Evolutionary conservation across 2,113 vertebrate genomes (phyloP), one percentile per base, ranked within the genome.

Genomic region (Capricornis sumatraensis): DNA sequence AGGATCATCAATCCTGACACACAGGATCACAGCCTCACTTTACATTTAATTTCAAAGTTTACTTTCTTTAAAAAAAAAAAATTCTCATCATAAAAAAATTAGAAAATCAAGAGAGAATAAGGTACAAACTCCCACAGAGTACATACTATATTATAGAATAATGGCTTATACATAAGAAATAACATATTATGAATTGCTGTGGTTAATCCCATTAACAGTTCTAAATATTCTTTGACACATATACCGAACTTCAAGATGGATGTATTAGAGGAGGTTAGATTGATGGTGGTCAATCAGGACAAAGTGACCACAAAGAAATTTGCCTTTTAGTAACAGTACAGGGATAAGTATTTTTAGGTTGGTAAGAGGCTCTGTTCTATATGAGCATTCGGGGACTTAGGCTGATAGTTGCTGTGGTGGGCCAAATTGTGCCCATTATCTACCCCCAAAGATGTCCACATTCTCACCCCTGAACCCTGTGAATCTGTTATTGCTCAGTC

Each of bases 1-100:
- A 98, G 97, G 91, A 97, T 97, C 94, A 97, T 98, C 91, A 96
- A 95, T 97, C 97, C 17, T 91, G 95, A 89, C 71, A 50, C 36
- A 55, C 19, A 82, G 74, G 94, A 91, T 47, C 60, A 96, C 13
- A 93, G 17, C 47, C 47, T 97, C 89, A 89, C 78, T 95, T 95
- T 89, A 91, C 30, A 55, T 79, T 94, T 95, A 81, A 84, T 94
- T 96, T 91, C 82, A 94, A 95, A 98, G 87, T 90, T 98, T 97
- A 94, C 92, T 94, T 92, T 95, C 55, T 87, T 64, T 15, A 10
- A 78, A 89, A 78, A 89, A 57, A 58, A 57, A 82, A 43, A 53
- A 2, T 82, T 17, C 43, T 91, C 13, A 6, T 57, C 79, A 33
- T 74, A n/a, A 43, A 64, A 36, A 67, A 19, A 52, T 85, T 89